phyloP scores from a whole-genome alignment of 2,888 invertebrate species.

The Trissolcus brochymenae region DNA sequence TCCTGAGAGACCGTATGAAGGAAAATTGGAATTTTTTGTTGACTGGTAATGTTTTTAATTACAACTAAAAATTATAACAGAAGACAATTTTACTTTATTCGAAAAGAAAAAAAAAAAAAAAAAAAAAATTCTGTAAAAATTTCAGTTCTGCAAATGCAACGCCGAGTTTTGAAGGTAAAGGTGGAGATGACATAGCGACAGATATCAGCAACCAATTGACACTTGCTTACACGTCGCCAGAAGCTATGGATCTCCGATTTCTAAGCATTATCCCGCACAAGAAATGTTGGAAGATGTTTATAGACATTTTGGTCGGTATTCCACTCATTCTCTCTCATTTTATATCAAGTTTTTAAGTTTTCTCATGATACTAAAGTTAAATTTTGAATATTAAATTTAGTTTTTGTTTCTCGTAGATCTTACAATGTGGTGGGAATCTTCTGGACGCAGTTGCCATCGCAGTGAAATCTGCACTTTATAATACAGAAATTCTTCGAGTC shows the following conservation, averaged over 20 bases:
- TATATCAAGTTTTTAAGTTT: no score
- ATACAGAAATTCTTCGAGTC: slow-evolving; percentile 88
- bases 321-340: no score
- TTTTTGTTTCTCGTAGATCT: slow-evolving; percentile 79
- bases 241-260: slow-evolving; percentile 86
- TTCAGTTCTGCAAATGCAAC: slow-evolving; percentile 96
- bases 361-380: no score
- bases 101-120: no score
- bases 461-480: slow-evolving; percentile 93
- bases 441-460: slow-evolving; percentile 95
- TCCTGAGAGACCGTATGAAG: slow-evolving; percentile 85
- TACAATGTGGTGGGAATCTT: slow-evolving; percentile 97
- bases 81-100: no score
- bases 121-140: no score
- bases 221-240: slow-evolving; percentile 86
- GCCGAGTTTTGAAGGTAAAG: slow-evolving; percentile 96
- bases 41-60: slow-evolving; percentile 76
- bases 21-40: slow-evolving; percentile 96
- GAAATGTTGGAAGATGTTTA: slow-evolving; percentile 95
- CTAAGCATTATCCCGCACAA: slow-evolving; percentile 90
- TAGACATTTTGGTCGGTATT: slow-evolving; percentile 88
- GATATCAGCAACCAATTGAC: slow-evolving; percentile 89
- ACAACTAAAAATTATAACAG: no score
- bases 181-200: slow-evolving; percentile 92
- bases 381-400: no score